Conservation (phyloP, 2,797 vertebrate genomes). For the Orestias chungarensis region DNA sequence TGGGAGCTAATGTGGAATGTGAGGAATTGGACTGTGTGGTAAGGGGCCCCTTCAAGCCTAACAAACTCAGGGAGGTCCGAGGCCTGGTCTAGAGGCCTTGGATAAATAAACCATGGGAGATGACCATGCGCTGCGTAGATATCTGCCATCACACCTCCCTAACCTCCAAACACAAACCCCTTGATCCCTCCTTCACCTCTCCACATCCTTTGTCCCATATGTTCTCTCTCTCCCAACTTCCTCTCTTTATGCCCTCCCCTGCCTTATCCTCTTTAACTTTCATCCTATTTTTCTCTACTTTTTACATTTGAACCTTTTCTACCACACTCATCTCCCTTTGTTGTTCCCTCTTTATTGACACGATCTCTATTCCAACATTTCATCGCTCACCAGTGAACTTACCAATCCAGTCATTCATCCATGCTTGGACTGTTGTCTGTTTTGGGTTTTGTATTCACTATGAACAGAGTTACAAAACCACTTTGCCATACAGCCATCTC, state of each 20-base stretch:
- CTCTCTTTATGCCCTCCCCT: slow-evolving; percentile 9
- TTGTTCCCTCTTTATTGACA: slow-evolving; percentile 11
- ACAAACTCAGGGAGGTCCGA: slow-evolving; percentile 89
- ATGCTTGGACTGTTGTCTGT: slow-evolving; percentile 61
- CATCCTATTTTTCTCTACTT: slow-evolving; percentile 21
- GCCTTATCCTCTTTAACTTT: slow-evolving; percentile 4
- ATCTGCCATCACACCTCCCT: slow-evolving; percentile 81
- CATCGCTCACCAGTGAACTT: slow-evolving; percentile 67
- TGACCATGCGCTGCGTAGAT: slow-evolving; percentile 85
- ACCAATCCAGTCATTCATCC: slow-evolving; percentile 69
- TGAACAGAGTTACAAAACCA: slow-evolving; percentile 65
- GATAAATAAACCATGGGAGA: slow-evolving; percentile 86
- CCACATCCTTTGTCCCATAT: slow-evolving; percentile 44
- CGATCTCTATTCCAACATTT: slow-evolving; percentile 54
- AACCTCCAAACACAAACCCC: slow-evolving; percentile 76
- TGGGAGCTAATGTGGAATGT: slow-evolving; percentile 86
- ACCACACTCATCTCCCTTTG: slow-evolving; percentile 18
- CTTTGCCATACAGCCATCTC: slow-evolving; percentile 66
- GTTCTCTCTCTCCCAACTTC: slow-evolving; percentile 28
- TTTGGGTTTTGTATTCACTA: slow-evolving; percentile 67
- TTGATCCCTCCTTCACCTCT: slow-evolving; percentile 34
- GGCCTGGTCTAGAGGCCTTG: slow-evolving; percentile 85
- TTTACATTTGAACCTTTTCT: slow-evolving; percentile 15
- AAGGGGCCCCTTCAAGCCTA: slow-evolving; percentile 85
- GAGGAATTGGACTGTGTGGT: slow-evolving; percentile 85